A percentile compares a stretch with the other conserved stretches of the same genome.
These are phyloP conservation scores for Ommatoiulus sabulosus DNA, from an alignment of 2,888 invertebrate genomes.

Conservation along the genomic window DNA sequence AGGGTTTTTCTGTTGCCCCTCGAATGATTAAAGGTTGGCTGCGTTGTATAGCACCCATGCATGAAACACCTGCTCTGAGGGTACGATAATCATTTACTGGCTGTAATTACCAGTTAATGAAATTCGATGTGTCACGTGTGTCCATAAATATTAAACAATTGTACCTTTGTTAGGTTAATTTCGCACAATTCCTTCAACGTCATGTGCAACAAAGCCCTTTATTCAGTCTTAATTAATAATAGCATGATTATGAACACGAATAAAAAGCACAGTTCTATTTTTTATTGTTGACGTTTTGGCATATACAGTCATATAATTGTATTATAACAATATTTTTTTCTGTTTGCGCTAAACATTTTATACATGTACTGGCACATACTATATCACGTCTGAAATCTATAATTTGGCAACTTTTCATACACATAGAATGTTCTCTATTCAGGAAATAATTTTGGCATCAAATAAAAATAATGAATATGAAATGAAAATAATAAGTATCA, in stretches of 20 bases:
- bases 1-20: no score
- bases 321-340: conserved; percentile 9
- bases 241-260: background rate
- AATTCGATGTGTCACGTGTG: no score
- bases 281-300: conserved; percentile 18
- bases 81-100: no score
- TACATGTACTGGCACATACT: conserved; percentile 34
- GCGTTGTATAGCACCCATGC: no score
- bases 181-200: background rate
- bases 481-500: background rate
- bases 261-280: conserved; percentile 19
- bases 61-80: no score
- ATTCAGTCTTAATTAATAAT: background rate
- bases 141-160: no score
- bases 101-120: no score
- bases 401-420: conserved; percentile 27
- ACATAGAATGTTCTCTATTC: conserved; percentile 34
- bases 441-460: conserved; percentile 34
- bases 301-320: conserved; percentile 8
- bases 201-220: no score
- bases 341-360: conserved; percentile 34
- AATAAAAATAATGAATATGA: conserved; percentile 15
- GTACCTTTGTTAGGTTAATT: background rate
- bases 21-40: no score
- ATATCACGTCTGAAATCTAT: conserved; percentile 5